These are phyloP conservation scores for Eupeodes luniger DNA, from an alignment of 2,888 invertebrate species.

Conservation along the genomic window DNA sequence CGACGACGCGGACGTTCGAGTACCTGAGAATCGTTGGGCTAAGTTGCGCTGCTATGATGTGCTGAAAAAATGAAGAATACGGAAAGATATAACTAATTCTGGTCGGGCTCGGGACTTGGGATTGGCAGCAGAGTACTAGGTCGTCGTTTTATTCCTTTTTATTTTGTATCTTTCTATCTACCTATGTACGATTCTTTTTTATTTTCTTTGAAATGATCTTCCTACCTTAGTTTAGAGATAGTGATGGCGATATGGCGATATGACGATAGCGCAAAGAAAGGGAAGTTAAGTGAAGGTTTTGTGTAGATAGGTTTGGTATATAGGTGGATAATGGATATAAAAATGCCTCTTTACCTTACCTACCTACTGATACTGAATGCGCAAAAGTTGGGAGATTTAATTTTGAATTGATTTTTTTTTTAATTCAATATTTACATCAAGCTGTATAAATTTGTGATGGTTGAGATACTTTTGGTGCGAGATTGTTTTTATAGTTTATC, in stretches of 20 bases:
- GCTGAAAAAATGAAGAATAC: constrained; percentile 10
- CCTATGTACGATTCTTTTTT: neutral
- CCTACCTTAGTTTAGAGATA: neutral
- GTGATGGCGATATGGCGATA: neutral
- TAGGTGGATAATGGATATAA: neutral
- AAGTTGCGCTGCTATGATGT: too few relatives aligned
- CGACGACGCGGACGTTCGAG: too few relatives aligned
- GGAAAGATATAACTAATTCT: constrained; percentile 3
- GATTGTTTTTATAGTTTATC: constrained; percentile 23
- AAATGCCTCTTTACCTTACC: too few relatives aligned
- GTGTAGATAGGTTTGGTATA: neutral
- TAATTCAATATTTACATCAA: constrained; percentile 47
- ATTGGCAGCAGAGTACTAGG: constrained; percentile 33
- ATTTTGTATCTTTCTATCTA: constrained; percentile 19
- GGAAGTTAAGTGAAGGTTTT: neutral
- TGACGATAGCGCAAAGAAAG: neutral
- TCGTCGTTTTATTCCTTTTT: constrained; percentile 14
- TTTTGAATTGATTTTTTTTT: constrained; percentile 14
- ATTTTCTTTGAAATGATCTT: constrained; percentile 3
- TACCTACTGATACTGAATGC: neutral
- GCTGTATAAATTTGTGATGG: constrained; percentile 67
- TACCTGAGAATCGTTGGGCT: neutral
- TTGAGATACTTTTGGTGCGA: constrained; percentile 59
- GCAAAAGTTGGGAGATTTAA: neutral
- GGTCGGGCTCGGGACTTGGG: constrained; percentile 9